Evolutionary conservation across 1,140 invertebrate species (phyloP), one percentile per base, ranked within the genome.

Genomic region (Phymastichus coffea): DNA sequence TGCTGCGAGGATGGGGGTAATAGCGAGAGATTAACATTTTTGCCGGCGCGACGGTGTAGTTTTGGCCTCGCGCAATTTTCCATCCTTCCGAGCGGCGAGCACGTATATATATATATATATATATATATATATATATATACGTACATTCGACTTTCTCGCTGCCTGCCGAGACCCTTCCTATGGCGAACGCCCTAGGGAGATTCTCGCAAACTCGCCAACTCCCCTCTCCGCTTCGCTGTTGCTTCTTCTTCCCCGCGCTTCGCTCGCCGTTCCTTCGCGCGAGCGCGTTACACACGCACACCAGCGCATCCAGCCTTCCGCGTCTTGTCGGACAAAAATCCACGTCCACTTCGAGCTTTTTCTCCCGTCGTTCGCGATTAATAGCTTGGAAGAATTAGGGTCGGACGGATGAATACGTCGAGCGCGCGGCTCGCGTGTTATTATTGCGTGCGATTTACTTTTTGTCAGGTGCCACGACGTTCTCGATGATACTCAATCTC

Each of bases 181-280:
- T n/a, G n/a, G n/a, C n/a, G 19, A 59, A 59, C 49, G 49, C 58
- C 58, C 51, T 15, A 55, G 58, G 58, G 58, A 54, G 43, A 61
- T 48, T 55, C 51, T 54, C 49, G 57, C 57, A 47, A 60, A 60
- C 49, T 59, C 48, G 48, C 44, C 54, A 38, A 47, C 30, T 57
- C 43, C 12, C 8, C 22, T 28, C 38, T 19, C 15, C 26, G 33
- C 40, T n/a, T n/a, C n/a, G n/a, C 6, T 30, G 23, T 17, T 9
- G 20, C 23, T 6, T 17, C 26, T 35, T 35, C 43, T 3, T 33
- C 38, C 37, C 35, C n/a, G n/a, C n/a, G n/a, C n/a, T n/a, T n/a
- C n/a, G n/a, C 6, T 30, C 35, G 4, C 19, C 48, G 8, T 22
- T 54, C 0, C 52, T n/a, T 30, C 38, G 40, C 26, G 10, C n/a